phyloP scores from a whole-genome alignment of 2,113 vertebrate species.

The Etheostoma cragini region DNA sequence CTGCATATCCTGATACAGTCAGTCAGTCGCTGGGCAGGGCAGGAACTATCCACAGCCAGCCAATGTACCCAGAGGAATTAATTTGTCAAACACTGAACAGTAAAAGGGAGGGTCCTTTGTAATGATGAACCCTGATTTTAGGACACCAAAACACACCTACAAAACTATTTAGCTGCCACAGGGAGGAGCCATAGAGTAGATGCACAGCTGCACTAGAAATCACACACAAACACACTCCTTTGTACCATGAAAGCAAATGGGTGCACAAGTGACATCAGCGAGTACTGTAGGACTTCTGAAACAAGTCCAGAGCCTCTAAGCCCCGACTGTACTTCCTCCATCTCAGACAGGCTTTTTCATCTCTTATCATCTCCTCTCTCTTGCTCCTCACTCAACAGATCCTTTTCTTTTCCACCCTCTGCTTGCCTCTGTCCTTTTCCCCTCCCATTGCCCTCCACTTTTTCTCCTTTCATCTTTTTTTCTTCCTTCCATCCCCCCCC shows the following conservation, averaged over 20 bases:
- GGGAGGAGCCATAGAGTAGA: constrained; percentile 72
- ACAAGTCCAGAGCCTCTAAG: constrained; percentile 74
- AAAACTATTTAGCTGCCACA: constrained; percentile 64
- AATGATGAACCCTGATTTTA: constrained; percentile 26
- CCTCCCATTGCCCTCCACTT: constrained; percentile 65
- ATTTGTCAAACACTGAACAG: constrained; percentile 61
- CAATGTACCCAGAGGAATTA: constrained; percentile 52
- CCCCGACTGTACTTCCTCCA: constrained; percentile 78
- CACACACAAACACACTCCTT: constrained; percentile 52
- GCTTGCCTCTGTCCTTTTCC: constrained; percentile 60
- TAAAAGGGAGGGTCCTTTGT: constrained; percentile 15
- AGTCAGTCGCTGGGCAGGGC: constrained; percentile 47
- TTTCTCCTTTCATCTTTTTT: constrained; percentile 70
- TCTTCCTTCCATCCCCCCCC: constrained; percentile 58
- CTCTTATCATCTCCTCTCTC: constrained; percentile 74
- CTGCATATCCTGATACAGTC: constrained; percentile 74
- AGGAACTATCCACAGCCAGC: constrained; percentile 44
- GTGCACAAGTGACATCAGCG: constrained; percentile 76
- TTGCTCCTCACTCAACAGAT: constrained; percentile 66
- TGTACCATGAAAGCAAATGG: constrained; percentile 68
- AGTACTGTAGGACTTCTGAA: constrained; percentile 72
- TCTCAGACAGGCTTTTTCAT: constrained; percentile 77
- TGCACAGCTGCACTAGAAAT: constrained; percentile 29
- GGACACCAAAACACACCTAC: constrained; percentile 25
- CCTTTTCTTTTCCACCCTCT: constrained; percentile 66